Evolutionary conservation across 1,140 invertebrate species (phyloP).

Genomic region (Neodiprion pinetum): DNA sequence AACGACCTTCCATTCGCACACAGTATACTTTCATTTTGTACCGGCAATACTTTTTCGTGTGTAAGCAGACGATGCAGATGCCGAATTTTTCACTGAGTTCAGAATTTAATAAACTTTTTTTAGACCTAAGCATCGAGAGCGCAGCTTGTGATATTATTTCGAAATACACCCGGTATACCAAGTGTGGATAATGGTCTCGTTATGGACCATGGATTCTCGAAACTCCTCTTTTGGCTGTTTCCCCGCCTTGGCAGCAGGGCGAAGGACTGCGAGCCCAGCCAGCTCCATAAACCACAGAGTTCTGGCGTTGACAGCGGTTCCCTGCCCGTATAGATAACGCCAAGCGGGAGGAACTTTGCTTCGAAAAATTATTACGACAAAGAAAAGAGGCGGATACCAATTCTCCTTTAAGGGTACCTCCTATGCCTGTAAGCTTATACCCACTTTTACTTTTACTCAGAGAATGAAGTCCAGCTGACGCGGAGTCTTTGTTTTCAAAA

Average conservation of each 20-base stretch:
- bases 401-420: background rate
- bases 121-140: no score
- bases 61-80: no score
- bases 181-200: background rate
- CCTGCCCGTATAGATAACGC: background rate
- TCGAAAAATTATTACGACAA: background rate
- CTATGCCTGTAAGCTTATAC: no score
- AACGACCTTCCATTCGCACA: no score
- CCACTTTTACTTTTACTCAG: no score
- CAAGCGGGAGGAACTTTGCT: background rate
- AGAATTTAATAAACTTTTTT: no score
- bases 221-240: constrained; percentile 1
- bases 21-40: no score
- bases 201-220: constrained; percentile 1
- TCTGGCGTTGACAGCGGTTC: background rate
- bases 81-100: no score
- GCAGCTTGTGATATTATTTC: no score
- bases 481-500: no score
- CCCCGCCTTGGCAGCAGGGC: background rate
- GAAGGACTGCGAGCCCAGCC: background rate
- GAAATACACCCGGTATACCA: background rate
- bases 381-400: background rate
- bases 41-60: no score
- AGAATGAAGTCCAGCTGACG: no score
- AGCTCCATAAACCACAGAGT: constrained; percentile 2